Conservation (phyloP, 2,113 vertebrate species). For the Oreochromis niloticus region DNA sequence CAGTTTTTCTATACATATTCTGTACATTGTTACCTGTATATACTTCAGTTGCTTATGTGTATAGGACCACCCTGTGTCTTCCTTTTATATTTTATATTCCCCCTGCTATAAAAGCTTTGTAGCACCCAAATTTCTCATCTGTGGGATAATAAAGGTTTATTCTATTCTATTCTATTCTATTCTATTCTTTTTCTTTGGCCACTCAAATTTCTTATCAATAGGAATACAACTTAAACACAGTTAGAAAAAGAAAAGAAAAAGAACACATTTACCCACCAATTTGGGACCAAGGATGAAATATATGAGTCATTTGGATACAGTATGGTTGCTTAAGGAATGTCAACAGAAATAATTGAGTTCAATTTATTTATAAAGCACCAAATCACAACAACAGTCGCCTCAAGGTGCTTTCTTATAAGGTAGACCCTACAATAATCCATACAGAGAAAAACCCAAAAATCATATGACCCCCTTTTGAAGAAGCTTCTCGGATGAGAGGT, state of each 20-base stretch:
- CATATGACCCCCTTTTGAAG: too few relatives aligned
- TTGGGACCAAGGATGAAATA: neutral
- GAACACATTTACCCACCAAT: neutral
- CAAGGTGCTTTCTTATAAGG: neutral
- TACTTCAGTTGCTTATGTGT: too few relatives aligned
- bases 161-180: too few relatives aligned
- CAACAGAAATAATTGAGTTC: neutral
- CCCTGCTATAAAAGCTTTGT: too few relatives aligned
- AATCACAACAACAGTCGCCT: neutral
- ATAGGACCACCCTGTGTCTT: too few relatives aligned
- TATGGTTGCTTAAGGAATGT: neutral
- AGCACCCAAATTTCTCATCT: too few relatives aligned
- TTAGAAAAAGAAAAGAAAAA: neutral
- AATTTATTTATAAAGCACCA: neutral
- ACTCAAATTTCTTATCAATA: neutral
- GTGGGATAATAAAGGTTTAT: too few relatives aligned
- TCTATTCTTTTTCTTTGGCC: neutral
- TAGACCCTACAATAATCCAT: neutral
- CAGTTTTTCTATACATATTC: too few relatives aligned
- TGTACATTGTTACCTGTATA: too few relatives aligned
- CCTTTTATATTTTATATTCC: too few relatives aligned
- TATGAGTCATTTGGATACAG: neutral
- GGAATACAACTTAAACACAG: neutral
- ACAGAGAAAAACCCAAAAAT: neutral
- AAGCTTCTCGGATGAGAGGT: too few relatives aligned